These are phyloP conservation scores for Lepidochrysops patricia DNA, from an alignment of 2,888 invertebrate species.

Conservation along the genomic window DNA sequence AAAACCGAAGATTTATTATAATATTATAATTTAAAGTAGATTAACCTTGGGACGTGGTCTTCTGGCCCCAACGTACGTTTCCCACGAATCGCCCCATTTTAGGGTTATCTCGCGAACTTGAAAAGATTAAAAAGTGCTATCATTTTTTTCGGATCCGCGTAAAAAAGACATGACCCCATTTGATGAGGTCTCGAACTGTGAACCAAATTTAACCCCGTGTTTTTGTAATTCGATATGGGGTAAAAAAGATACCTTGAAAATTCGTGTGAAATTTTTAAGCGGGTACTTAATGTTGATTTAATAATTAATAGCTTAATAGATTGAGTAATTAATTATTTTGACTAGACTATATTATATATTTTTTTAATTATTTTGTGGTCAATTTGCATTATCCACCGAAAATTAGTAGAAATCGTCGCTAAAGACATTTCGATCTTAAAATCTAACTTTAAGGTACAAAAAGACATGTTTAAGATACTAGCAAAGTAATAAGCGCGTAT, in stretches of 20 bases:
- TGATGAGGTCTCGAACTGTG: conserved; percentile 64
- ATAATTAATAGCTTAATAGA: conserved; percentile 10
- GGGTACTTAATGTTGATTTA: conserved; percentile 35
- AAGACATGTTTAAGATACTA: too few relatives aligned
- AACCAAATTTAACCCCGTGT: conserved; percentile 59
- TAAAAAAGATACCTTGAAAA: conserved; percentile 19
- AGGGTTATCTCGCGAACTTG: conserved; percentile 51
- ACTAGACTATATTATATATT: too few relatives aligned
- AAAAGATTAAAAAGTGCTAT: conserved; percentile 58
- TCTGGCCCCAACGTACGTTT: conserved; percentile 41
- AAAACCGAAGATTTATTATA: conserved; percentile 12
- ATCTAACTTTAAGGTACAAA: too few relatives aligned
- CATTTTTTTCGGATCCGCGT: conserved; percentile 34
- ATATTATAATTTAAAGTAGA: conserved; percentile 38
- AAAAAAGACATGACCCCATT: conserved; percentile 56
- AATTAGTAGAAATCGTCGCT: background rate
- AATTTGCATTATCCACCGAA: too few relatives aligned
- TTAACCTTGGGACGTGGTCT: conserved; percentile 48
- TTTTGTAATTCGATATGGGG: conserved; percentile 63
- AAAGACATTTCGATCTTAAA: background rate
- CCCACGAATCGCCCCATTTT: conserved; percentile 67
- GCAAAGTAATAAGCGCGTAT: background rate
- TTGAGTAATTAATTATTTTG: too few relatives aligned
- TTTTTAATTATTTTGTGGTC: too few relatives aligned
- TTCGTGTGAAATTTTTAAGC: conserved; percentile 37